Evolutionary conservation across 2,797 vertebrate genomes (phyloP), one percentile per base, ranked within the genome.

Genomic region (Anguilla anguilla): DNA sequence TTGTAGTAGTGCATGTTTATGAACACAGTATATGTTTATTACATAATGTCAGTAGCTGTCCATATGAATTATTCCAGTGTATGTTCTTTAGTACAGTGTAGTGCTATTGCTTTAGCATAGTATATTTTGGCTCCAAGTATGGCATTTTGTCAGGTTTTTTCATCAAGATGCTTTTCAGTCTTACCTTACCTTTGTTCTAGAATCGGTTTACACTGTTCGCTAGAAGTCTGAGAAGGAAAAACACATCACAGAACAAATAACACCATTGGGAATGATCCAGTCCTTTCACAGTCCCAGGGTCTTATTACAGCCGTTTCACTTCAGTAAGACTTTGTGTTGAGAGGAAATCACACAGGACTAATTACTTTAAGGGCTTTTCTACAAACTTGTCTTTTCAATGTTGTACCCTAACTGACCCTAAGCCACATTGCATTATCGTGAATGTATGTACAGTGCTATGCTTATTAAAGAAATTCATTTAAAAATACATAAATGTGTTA

Each of bases 341-440:
- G n/a, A 57, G 55, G 57, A 61, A 85, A 85, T 39, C 35, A 81
- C 77, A 81, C 77, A 22, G 43, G 77, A 49, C 77, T 81, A 49
- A 81, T 81, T 49, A 81, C 35, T 7, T 35, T 22, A 43, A 46
- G 77, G 15, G 39, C 35, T 81, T 81, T 22, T 46, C 28, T 72
- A 25, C 28, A 17, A 49, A 46, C 43, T 49, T 43, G 77, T 46
- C 43, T 81, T 81, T 81, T 39, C 39, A 25, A 43, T 81, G 46
- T 9, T 22, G 77, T 6, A 39, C 72, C 31, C 13, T 77, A 49
- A 81, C 39, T 79, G 74, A 79, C 13, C 15, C 15, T 69, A 81
- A 49, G 35, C 43, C 43, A 46, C 17, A 31, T 17, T 46, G 15
- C 39, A 81, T 49, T 81, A 7, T 35, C 39, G 49, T 49, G 35